Percentiles rank a stretch among this genome's conserved stretches.
These are phyloP conservation scores for Salvelinus alpinus DNA, from an alignment of 2,113 vertebrate species.

Conservation along the genomic window DNA sequence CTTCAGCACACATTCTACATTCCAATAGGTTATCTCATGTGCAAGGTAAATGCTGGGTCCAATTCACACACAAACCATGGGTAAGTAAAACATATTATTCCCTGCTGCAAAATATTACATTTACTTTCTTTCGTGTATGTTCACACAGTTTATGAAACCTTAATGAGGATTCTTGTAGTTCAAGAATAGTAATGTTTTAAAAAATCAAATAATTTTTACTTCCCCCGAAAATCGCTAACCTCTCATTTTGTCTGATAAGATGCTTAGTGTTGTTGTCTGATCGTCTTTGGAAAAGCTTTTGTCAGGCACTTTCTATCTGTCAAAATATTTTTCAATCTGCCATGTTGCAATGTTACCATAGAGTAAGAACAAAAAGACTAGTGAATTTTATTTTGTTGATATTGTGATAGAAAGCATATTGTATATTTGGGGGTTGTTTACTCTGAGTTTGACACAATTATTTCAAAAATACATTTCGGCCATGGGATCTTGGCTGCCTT, in stretches of 20 bases:
- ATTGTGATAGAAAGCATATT: not conserved
- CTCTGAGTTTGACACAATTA: not conserved
- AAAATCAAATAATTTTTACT: too few species aligned
- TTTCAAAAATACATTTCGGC: constrained; percentile 43
- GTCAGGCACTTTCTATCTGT: not conserved
- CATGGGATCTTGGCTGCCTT: constrained; percentile 63
- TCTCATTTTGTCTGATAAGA: not conserved
- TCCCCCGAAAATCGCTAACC: not conserved
- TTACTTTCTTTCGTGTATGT: not conserved
- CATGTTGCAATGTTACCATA: not conserved
- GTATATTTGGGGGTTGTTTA: not conserved
- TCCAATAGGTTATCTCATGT: constrained; percentile 24
- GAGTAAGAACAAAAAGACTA: not conserved
- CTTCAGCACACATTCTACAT: constrained; percentile 18
- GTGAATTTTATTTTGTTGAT: not conserved
- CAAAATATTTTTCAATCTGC: not conserved
- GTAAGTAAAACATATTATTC: not conserved
- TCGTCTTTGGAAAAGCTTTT: not conserved
- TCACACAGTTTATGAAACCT: not conserved
- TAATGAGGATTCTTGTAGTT: not conserved
- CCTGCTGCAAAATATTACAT: not conserved
- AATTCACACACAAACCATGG: not conserved
- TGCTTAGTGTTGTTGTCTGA: too few species aligned
- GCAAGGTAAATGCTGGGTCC: not conserved
- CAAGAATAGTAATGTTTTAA: too few species aligned